Evolutionary conservation across 2,797 vertebrate species (phyloP).

Genomic region (Pseudotriccus pelzelni): DNA sequence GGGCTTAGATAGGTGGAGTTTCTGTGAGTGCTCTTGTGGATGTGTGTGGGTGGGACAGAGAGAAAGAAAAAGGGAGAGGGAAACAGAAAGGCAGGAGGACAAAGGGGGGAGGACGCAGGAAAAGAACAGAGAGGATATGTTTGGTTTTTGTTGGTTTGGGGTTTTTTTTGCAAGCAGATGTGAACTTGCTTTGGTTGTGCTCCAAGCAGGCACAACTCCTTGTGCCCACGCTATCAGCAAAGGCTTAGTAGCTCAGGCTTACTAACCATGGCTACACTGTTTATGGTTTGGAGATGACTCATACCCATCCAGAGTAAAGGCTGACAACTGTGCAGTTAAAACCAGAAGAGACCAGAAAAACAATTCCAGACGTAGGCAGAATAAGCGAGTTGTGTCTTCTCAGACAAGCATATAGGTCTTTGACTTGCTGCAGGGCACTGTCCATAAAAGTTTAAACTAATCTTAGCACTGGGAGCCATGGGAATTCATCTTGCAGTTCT

Average conservation of each 20-base stretch:
- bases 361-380: neutral
- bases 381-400: neutral
- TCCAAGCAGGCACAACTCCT: conserved; percentile 26
- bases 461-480: neutral
- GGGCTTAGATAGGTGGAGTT: neutral
- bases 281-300: conserved; percentile 47
- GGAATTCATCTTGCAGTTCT: neutral
- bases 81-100: neutral
- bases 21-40: neutral
- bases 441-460: neutral
- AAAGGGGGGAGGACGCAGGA: neutral
- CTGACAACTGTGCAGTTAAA: neutral
- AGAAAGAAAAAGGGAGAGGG: neutral
- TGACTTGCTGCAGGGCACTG: neutral
- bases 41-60: neutral
- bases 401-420: neutral
- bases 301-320: neutral
- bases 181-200: conserved; percentile 10
- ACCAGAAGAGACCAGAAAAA: neutral
- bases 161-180: neutral
- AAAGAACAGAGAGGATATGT: neutral
- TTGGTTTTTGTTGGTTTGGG: neutral
- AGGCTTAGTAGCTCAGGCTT: conserved; percentile 20
- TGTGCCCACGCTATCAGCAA: conserved; percentile 28
- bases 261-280: conserved; percentile 55